These are phyloP conservation scores for Ceratitis capitata DNA, from an alignment of 1,140 invertebrate species.

Conservation along the genomic window DNA sequence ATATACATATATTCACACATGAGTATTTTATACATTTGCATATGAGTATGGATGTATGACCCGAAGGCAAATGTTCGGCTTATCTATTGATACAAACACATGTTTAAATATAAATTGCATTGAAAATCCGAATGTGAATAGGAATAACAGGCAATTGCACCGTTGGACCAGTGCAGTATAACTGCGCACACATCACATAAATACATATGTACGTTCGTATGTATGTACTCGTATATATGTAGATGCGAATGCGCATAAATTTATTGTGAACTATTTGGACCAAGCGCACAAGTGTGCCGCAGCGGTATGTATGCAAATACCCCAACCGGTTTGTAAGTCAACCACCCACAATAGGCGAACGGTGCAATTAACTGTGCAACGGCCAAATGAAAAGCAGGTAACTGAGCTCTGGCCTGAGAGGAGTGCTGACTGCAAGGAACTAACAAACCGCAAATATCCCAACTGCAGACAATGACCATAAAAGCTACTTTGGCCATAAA, in stretches of 20 bases:
- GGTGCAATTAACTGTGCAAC: constrained; percentile 19
- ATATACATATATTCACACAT: neutral
- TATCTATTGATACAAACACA: constrained; percentile 12
- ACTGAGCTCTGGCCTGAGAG: neutral
- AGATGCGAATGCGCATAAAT: neutral
- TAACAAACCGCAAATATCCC: constrained; percentile 17
- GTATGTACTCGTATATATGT: neutral
- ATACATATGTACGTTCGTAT: neutral
- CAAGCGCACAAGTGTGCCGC: constrained; percentile 1
- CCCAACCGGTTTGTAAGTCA: neutral
- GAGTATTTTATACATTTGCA: no score
- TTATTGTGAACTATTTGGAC: neutral
- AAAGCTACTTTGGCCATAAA: constrained; percentile 23
- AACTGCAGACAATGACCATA: constrained; percentile 35
- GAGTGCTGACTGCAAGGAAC: neutral
- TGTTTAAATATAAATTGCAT: constrained; percentile 29
- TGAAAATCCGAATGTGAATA: neutral
- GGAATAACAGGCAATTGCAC: constrained; percentile 14
- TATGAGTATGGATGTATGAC: neutral
- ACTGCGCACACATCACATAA: neutral
- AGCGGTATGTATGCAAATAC: neutral
- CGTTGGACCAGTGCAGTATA: neutral
- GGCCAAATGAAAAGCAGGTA: neutral
- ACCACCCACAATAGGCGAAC: constrained; percentile 27
- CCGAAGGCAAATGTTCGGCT: neutral